phyloP scores from a whole-genome alignment of 2,888 invertebrate species.

The Pycnomerus fuliginosus region DNA sequence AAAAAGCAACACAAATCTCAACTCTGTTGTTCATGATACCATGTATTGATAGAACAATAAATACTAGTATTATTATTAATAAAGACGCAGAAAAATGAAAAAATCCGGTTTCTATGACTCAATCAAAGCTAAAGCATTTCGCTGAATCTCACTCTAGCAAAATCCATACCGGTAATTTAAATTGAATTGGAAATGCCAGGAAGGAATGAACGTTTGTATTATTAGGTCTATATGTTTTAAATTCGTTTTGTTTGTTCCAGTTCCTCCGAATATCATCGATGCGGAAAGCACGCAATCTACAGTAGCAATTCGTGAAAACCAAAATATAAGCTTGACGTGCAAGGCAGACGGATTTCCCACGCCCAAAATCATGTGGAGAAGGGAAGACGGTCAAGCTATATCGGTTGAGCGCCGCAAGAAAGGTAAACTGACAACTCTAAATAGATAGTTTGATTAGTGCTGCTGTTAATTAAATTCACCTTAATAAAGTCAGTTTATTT shows the following conservation, averaged over 20 bases:
- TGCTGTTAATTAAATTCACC: constrained; percentile 11
- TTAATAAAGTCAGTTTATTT: constrained; percentile 11
- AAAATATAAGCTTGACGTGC: constrained; percentile 89
- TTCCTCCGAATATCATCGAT: constrained; percentile 92
- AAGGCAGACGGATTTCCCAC: constrained; percentile 88
- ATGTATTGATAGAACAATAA: no score
- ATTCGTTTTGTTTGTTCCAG: constrained; percentile 56
- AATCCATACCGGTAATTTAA: no score
- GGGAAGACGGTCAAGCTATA: constrained; percentile 87
- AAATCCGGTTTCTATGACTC: no score
- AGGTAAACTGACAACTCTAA: constrained; percentile 59
- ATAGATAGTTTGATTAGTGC: constrained; percentile 17
- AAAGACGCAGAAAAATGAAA: no score
- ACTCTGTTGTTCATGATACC: no score
- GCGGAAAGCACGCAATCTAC: constrained; percentile 88
- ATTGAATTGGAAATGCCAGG: no score
- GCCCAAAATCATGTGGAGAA: constrained; percentile 90
- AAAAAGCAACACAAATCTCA: no score
- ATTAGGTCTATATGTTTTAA: no score
- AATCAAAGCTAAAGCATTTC: no score
- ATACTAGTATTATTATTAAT: no score
- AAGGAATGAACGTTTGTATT: no score
- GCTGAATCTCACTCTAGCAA: no score
- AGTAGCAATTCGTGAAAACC: constrained; percentile 89
- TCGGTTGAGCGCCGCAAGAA: constrained; percentile 82